phyloP scores from a whole-genome alignment of 2,888 invertebrate species.

The Tineola bisselliella region DNA sequence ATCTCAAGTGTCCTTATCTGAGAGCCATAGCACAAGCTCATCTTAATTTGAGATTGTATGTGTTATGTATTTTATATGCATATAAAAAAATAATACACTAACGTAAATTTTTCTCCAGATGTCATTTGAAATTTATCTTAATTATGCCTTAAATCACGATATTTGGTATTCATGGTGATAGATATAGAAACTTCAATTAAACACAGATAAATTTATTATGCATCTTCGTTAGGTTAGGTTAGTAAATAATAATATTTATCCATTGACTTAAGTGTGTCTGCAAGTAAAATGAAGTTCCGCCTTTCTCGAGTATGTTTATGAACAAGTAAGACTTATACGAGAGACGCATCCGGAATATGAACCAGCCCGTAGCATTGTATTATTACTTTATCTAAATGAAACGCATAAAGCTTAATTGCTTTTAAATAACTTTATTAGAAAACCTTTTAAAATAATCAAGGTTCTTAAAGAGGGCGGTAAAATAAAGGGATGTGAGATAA shows the following conservation, averaged over 20 bases:
- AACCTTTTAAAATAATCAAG: slow-evolving; percentile 39
- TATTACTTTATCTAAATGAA: slow-evolving; percentile 35
- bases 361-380: not conserved
- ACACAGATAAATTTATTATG: no score
- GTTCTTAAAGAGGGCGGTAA: not conserved
- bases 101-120: no score
- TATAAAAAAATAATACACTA: no score
- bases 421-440: slow-evolving; percentile 44
- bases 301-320: not conserved
- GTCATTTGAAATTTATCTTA: no score
- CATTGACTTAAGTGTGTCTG: not conserved
- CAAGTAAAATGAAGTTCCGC: not conserved
- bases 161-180: no score
- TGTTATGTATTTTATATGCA: no score
- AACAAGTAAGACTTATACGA: not conserved
- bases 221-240: no score
- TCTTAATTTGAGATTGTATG: no score
- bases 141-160: no score
- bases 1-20: no score
- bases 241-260: not conserved
- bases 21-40: no score
- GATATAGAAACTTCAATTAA: no score
- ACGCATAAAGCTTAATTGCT: slow-evolving; percentile 38
- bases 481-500: not conserved
- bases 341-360: not conserved